Evolutionary conservation across 2,888 invertebrate species (phyloP), one percentile per base, ranked within the genome.

Genomic region (Elegia similella): DNA sequence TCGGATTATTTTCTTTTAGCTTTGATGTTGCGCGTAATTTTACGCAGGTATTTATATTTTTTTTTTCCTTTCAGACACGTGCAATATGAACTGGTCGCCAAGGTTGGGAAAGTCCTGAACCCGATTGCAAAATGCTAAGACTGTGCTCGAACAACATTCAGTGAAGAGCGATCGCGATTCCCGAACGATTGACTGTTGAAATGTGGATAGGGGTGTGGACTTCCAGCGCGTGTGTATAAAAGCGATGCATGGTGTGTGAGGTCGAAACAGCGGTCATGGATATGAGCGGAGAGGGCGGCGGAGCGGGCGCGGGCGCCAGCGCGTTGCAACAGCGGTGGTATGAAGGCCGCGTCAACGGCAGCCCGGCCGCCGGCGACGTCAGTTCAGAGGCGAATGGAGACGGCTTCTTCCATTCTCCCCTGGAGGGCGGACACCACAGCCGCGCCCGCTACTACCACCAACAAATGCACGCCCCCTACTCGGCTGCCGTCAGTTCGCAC

Each of bases 201-300:
- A 89, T 88, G 88, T 80, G 82, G 87, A 84, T 84, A 81, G 79
- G 77, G 75, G 83, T 77, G 86, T 78, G 87, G 84, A 88, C 88
- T 88, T 79, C 74, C 65, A 86, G 87, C 85, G 90, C 75, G 87
- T 86, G 86, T 78, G 72, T 82, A 81, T 82, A 88, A 88, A 84
- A 83, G 83, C 85, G 86, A 90, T 91, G 91, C 89, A 91, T 91
- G 91, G 91, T 91, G 82, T 91, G 91, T 91, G 91, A 91, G 86
- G 78, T 78, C 76, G 80, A 83, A 72, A 69, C 77, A 73, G 85
- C 84, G 75, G 86, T 78, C 82, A 91, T 91, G 91, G 90, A 90
- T 88, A 90, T 89, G 91, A 90, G 88, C 81, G 88, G 86, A 62
- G 88, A 86, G 82, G 87, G 83, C 63, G 86, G 82, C 72, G 87